phyloP scores from a whole-genome alignment of 2,888 invertebrate species.

The Yponomeuta cagnagella region DNA sequence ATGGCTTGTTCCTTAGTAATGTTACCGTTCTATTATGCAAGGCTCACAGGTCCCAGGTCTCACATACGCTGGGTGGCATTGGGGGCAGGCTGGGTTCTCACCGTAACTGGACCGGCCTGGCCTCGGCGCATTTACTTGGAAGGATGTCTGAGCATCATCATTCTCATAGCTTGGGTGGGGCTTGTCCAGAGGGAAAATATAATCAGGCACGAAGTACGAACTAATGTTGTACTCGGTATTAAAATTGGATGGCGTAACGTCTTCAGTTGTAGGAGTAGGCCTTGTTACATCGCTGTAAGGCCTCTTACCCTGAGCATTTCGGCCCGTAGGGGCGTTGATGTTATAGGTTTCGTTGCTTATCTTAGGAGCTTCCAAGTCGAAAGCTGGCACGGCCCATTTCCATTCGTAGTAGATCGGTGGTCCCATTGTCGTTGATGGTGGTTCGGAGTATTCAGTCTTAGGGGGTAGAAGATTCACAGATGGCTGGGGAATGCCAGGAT shows the following conservation, averaged over 20 bases:
- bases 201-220: constrained; percentile 78
- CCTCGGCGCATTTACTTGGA: constrained; percentile 72
- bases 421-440: constrained; percentile 71
- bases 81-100: constrained; percentile 77
- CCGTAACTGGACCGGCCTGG: constrained; percentile 67
- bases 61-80: constrained; percentile 79
- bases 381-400: constrained; percentile 79
- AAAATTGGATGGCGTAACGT: constrained; percentile 32
- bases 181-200: constrained; percentile 76
- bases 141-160: constrained; percentile 75
- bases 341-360: constrained; percentile 48
- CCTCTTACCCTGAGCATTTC: constrained; percentile 38
- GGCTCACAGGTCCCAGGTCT: constrained; percentile 79
- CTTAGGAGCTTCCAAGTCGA: constrained; percentile 75
- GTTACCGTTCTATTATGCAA: constrained; percentile 74
- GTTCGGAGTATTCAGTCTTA: constrained; percentile 54
- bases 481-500: constrained; percentile 32
- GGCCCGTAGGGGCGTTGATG: constrained; percentile 33
- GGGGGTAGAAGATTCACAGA: constrained; percentile 70
- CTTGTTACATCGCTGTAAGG: constrained; percentile 52
- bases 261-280: constrained; percentile 46
- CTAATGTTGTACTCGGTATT: constrained; percentile 75
- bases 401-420: constrained; percentile 80
- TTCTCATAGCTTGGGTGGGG: constrained; percentile 76
- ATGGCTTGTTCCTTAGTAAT: background rate